A percentile compares a stretch with the other conserved stretches of the same genome.
phyloP scores from a whole-genome alignment of 2,797 vertebrate species.

The Gallinago nigripennis region DNA sequence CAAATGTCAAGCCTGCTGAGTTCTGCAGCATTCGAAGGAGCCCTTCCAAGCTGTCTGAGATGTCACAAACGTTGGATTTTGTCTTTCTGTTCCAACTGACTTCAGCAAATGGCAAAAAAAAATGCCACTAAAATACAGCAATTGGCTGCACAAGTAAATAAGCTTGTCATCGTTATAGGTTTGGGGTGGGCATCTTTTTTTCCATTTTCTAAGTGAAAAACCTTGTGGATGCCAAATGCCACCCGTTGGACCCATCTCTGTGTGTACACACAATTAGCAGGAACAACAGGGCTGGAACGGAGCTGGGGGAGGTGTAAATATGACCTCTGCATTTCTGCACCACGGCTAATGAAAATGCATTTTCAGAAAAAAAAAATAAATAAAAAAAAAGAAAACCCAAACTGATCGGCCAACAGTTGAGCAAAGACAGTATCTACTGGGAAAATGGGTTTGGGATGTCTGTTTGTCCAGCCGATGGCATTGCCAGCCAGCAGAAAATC shows the following conservation, averaged over 20 bases:
- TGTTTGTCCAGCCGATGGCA: no score
- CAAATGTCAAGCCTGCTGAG: conserved; percentile 58
- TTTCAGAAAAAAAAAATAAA: no score
- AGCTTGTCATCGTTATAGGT: not conserved
- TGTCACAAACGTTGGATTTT: not conserved
- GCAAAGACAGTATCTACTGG: not conserved
- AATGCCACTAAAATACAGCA: not conserved
- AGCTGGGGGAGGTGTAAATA: not conserved
- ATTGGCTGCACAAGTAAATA: conserved; percentile 4
- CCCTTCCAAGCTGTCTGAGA: conserved; percentile 34
- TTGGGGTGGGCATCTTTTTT: not conserved
- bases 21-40: conserved; percentile 34
- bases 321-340: not conserved
- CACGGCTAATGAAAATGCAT: not conserved
- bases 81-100: conserved; percentile 28
- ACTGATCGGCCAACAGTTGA: not conserved
- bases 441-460: rapidly evolving
- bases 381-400: not conserved
- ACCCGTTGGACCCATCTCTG: not conserved
- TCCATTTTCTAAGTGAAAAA: not conserved
- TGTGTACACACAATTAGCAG: not conserved
- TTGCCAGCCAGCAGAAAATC: no score
- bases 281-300: not conserved
- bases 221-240: not conserved
- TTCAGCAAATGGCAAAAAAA: conserved; percentile 27